Conservation (phyloP, 1,140 invertebrate genomes). For the Ladona fulva region DNA sequence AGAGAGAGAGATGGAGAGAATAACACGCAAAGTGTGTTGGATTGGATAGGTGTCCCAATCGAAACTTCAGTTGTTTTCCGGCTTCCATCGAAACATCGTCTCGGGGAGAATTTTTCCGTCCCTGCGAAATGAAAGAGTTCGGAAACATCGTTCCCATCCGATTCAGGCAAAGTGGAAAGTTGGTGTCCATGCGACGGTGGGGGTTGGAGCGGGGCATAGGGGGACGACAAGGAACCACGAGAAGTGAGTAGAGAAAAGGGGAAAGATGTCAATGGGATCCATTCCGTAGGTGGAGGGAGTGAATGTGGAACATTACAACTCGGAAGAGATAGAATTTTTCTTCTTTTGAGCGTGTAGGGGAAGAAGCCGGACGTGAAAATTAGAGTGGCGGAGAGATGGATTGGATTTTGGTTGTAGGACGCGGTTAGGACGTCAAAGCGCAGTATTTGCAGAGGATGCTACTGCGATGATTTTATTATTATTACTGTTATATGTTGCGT, state of each 20-base stretch:
- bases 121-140: neutral
- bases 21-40: no score
- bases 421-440: no score
- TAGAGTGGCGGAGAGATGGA: no score
- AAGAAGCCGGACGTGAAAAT: no score
- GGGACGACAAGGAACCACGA: neutral
- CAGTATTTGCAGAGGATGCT: no score
- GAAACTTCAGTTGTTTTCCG: neutral
- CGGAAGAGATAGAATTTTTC: no score
- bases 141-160: neutral
- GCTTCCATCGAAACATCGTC: neutral
- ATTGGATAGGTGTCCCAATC: neutral
- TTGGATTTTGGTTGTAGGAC: no score
- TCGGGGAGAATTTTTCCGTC: neutral
- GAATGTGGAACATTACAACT: neutral
- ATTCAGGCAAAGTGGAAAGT: neutral
- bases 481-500: no score
- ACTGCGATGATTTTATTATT: no score
- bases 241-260: neutral
- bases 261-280: neutral
- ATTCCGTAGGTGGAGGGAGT: no score
- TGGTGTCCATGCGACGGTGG: neutral
- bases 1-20: no score
- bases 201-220: neutral
- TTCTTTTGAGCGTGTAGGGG: no score